Conservation (phyloP, 2,888 invertebrate species). For the Eupithecia centaureata region DNA sequence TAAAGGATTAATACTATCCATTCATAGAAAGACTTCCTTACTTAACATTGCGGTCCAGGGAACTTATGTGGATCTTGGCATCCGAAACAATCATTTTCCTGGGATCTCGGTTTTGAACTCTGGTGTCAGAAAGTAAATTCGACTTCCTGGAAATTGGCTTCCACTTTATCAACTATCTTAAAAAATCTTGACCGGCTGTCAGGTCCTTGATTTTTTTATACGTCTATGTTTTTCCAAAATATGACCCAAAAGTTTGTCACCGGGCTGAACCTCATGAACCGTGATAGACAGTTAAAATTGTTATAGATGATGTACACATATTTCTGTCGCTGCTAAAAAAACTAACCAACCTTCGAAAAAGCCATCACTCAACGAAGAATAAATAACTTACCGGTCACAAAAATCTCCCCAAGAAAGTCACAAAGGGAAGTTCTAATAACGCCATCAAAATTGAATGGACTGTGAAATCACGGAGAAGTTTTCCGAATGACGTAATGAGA, state of each 20-base stretch:
- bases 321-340: no score
- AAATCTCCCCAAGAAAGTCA: conserved; percentile 23
- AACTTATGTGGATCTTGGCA: neutral
- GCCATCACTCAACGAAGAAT: neutral
- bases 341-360: neutral
- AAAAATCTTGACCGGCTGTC: neutral
- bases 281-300: no score
- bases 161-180: neutral
- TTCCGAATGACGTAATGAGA: conserved; percentile 72
- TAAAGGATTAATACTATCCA: neutral
- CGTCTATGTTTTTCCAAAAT: neutral
- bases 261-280: no score
- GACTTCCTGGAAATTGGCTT: neutral
- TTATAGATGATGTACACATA: no score
- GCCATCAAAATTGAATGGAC: conserved; percentile 66
- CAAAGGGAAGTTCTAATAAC: conserved; percentile 59
- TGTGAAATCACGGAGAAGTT: conserved; percentile 70
- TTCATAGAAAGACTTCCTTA: neutral
- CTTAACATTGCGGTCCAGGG: neutral
- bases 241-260: no score
- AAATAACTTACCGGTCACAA: conserved; percentile 7
- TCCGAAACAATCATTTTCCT: neutral
- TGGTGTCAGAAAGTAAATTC: neutral
- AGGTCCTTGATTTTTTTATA: no score
- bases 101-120: neutral